A percentile compares a stretch with the other conserved stretches of the same genome.
Conservation (phyloP, 2,113 vertebrate species). For the Eurypyga helias region DNA sequence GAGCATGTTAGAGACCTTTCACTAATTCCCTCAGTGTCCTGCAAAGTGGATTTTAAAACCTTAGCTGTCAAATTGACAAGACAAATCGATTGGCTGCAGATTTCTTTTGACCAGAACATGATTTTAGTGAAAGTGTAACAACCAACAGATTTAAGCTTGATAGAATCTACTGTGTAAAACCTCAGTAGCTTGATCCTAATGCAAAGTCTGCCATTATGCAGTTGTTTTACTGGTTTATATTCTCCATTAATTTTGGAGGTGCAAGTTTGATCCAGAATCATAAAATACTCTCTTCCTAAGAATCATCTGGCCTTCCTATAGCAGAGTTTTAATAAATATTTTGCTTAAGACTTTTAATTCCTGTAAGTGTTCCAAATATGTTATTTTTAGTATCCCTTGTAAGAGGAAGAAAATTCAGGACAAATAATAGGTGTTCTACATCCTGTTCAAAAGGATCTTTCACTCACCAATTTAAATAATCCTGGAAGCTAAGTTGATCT, state of each 20-base stretch:
- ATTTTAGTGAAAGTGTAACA: slow-evolving; percentile 21
- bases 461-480: not conserved
- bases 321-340: not conserved
- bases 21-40: not conserved
- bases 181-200: not conserved
- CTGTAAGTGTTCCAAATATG: not conserved
- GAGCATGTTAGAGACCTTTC: not conserved
- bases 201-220: not conserved
- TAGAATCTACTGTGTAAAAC: not conserved
- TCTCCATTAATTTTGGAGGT: not conserved
- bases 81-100: not conserved
- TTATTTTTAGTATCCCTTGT: not conserved
- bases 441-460: not conserved
- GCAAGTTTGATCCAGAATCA: not conserved
- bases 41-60: not conserved
- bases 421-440: not conserved
- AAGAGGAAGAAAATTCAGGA: not conserved
- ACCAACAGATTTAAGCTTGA: not conserved
- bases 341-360: not conserved
- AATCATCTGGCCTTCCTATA: not conserved
- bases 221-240: not conserved
- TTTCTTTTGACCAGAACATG: not conserved
- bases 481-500: not conserved
- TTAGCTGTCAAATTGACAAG: not conserved
- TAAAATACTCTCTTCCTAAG: not conserved